Percentiles rank a stretch among this genome's conserved stretches.
Evolutionary conservation across 2,113 vertebrate species (phyloP).

Genomic region (Phalacrocorax brasilianus): DNA sequence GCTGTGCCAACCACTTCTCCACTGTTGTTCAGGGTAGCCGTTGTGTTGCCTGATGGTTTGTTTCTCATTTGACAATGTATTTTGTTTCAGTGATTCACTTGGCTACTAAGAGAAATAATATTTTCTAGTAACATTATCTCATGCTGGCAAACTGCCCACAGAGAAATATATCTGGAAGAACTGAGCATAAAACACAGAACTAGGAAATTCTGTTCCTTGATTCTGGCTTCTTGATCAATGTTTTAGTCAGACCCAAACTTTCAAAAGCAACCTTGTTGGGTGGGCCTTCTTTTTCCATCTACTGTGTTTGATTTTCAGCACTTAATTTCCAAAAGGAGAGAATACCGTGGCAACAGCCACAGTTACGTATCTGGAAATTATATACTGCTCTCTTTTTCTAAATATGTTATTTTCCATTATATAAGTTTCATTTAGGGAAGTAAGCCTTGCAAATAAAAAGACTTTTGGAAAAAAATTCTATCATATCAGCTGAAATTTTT

Average conservation of each 20-base stretch:
- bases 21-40: neutral
- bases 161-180: neutral
- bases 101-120: neutral
- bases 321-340: neutral
- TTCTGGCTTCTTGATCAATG: neutral
- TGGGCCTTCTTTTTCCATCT: neutral
- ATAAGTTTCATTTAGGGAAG: neutral
- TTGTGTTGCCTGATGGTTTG: neutral
- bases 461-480: neutral
- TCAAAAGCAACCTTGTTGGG: neutral
- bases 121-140: neutral
- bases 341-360: neutral
- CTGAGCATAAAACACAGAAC: neutral
- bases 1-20: neutral
- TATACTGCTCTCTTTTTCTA: neutral
- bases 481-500: neutral
- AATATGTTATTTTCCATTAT: neutral
- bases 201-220: neutral
- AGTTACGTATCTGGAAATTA: neutral
- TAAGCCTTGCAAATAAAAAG: neutral
- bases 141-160: neutral
- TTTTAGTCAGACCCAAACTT: neutral
- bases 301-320: neutral
- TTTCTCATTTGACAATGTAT: neutral
- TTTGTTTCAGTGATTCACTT: neutral